A percentile compares a stretch with the other conserved stretches of the same genome.
Conservation (phyloP, 2,113 vertebrate species). For the Gymnorhina tibicen region DNA sequence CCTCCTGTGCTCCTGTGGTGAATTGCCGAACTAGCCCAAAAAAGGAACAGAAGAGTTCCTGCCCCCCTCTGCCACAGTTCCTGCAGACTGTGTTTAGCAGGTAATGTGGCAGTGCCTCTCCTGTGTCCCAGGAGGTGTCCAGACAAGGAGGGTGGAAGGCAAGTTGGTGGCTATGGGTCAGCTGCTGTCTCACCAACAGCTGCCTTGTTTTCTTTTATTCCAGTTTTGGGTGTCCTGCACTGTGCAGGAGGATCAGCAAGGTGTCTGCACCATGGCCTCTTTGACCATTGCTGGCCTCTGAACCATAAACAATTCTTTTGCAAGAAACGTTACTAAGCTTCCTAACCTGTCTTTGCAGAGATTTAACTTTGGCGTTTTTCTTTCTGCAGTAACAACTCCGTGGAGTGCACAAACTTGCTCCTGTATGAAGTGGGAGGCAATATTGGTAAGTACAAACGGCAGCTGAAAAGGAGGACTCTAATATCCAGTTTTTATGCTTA, state of each 20-base stretch:
- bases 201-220: background rate
- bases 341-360: background rate
- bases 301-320: background rate
- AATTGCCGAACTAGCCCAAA: background rate
- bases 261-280: background rate
- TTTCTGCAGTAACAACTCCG: slow-evolving; percentile 71
- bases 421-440: slow-evolving; percentile 88
- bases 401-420: slow-evolving; percentile 61
- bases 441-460: slow-evolving; percentile 74
- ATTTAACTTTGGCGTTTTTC: background rate
- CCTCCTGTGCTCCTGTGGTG: background rate
- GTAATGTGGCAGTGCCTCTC: background rate
- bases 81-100: background rate
- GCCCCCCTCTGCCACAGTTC: background rate
- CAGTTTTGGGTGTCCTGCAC: background rate
- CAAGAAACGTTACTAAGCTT: background rate
- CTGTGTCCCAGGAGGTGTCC: background rate
- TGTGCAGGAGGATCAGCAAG: background rate
- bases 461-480: background rate
- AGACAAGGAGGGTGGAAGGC: background rate
- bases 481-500: background rate
- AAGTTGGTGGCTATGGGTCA: background rate
- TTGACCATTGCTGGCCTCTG: background rate
- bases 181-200: background rate
- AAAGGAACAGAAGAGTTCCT: background rate